These are phyloP conservation scores for Eremobia ochroleuca DNA, from an alignment of 2,888 invertebrate species.

Conservation along the genomic window DNA sequence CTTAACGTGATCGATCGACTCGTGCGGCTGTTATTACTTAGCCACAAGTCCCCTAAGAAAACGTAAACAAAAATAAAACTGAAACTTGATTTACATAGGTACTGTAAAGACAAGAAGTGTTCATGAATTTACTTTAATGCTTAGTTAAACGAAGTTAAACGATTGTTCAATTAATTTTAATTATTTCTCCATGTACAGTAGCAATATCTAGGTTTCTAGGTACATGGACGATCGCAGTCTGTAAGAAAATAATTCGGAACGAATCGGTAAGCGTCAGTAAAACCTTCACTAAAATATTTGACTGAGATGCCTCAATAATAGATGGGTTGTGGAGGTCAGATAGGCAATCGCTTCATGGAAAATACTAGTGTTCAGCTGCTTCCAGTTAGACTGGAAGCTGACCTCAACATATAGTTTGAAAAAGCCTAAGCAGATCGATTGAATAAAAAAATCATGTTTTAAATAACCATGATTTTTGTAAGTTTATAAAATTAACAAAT, in stretches of 20 bases:
- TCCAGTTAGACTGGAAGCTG: not conserved
- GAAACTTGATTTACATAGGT: not conserved
- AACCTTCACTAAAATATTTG: constrained; percentile 50
- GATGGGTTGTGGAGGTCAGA: not conserved
- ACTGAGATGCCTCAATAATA: constrained; percentile 7
- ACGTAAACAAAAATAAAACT: constrained; percentile 6
- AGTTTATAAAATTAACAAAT: not conserved
- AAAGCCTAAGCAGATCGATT: not conserved
- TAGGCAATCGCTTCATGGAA: not conserved
- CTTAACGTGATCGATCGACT: not conserved
- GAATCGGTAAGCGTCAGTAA: constrained; percentile 47
- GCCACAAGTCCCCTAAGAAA: not conserved
- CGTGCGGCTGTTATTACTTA: not conserved
- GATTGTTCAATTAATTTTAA: constrained; percentile 1
- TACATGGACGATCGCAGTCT: constrained; percentile 5
- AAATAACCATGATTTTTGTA: not conserved
- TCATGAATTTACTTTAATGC: not conserved
- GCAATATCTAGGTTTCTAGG: constrained; percentile 25
- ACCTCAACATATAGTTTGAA: not conserved
- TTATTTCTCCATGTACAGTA: not conserved
- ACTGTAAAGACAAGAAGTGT: constrained; percentile 2
- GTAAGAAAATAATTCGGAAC: constrained; percentile 47
- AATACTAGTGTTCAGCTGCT: not conserved
- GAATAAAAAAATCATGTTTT: not conserved
- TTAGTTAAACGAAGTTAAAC: constrained; percentile 7